Evolutionary conservation across 2,888 invertebrate species (phyloP), one percentile per base, ranked within the genome.

Genomic region (Luperina nickerlii): DNA sequence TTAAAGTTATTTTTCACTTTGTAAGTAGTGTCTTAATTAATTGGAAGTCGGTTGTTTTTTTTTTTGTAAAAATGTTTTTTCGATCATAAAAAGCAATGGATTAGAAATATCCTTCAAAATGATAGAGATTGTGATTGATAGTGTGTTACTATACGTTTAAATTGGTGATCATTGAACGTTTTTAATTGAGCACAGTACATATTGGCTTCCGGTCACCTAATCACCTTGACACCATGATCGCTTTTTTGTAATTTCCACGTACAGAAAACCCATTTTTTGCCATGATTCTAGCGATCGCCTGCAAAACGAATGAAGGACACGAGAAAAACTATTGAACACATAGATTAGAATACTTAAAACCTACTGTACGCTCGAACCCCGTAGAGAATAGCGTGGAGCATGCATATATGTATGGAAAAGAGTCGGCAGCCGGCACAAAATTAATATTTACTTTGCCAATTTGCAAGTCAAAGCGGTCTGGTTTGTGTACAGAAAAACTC

Each of bases 391-490:
- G 27, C 42, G 63, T 38, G 27, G 62, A 8, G 8, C 51, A 78
- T 76, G 57, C 70, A 86, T 75, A 72, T 48, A 79, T 81, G 78
- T 74, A 82, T 66, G 38, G 60, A 51, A 51, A 51, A 70, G 62
- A 82, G 66, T 60, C 74, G 79, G 65, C 74, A 57, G 57, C 38
- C 70, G 65, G 69, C 65, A 82, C 63, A 78, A 84, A 76, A 87
- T 84, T 82, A 82, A 86, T 88, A 81, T 87, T 88, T 88, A 87
- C 74, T 67, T 84, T 76, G 81, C 84, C 80, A 45, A 82, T 87
- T 88, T 79, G 74, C 82, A 87, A 88, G 87, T 86, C 87, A 86
- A 88, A 77, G 57, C 42, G 0, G 72, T 67, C 74, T 70, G 60
- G 74, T 72, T 76, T 73, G 57, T 78, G 74, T 70, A 65, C n/a